These are phyloP conservation scores for Takifugu bimaculatus DNA, from an alignment of 2,113 vertebrate species.

Conservation along the genomic window DNA sequence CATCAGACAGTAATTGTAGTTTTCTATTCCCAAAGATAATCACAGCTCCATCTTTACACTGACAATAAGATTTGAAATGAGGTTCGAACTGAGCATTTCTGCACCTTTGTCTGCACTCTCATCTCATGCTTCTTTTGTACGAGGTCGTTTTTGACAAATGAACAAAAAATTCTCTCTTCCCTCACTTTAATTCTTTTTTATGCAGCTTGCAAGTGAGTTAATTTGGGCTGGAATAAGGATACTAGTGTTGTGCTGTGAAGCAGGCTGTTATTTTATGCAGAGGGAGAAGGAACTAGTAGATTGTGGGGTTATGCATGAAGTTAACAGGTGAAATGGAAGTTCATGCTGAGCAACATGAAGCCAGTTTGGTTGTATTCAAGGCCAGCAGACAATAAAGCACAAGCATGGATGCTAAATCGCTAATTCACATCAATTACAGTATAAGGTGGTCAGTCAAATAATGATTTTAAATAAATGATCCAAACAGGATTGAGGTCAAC, in stretches of 20 bases:
- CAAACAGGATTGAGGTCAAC: constrained; percentile 56
- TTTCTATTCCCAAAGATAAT: constrained; percentile 16
- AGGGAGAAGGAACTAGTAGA: constrained; percentile 39
- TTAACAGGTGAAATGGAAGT: constrained; percentile 57
- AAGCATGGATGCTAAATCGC: constrained; percentile 40
- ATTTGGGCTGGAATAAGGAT: constrained; percentile 19
- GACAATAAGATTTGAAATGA: constrained; percentile 30
- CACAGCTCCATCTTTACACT: constrained; percentile 6
- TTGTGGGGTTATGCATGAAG: constrained; percentile 39
- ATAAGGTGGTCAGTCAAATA: constrained; percentile 42
- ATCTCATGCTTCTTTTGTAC: not conserved
- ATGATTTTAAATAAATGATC: constrained; percentile 52
- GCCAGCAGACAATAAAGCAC: constrained; percentile 38
- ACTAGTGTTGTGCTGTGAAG: constrained; percentile 42
- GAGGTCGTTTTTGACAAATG: not conserved
- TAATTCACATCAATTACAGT: constrained; percentile 50
- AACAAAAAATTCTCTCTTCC: not conserved
- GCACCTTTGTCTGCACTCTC: constrained; percentile 4
- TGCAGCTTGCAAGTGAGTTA: constrained; percentile 22
- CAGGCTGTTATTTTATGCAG: constrained; percentile 54
- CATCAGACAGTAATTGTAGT: not conserved
- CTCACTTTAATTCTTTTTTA: too few relatives aligned
- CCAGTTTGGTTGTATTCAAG: constrained; percentile 42
- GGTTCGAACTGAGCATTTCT: constrained; percentile 17
- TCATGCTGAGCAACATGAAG: constrained; percentile 34